Evolutionary conservation across 2,888 invertebrate genomes (phyloP), one percentile per base, ranked within the genome.

Genomic region (Andrena praecox): DNA sequence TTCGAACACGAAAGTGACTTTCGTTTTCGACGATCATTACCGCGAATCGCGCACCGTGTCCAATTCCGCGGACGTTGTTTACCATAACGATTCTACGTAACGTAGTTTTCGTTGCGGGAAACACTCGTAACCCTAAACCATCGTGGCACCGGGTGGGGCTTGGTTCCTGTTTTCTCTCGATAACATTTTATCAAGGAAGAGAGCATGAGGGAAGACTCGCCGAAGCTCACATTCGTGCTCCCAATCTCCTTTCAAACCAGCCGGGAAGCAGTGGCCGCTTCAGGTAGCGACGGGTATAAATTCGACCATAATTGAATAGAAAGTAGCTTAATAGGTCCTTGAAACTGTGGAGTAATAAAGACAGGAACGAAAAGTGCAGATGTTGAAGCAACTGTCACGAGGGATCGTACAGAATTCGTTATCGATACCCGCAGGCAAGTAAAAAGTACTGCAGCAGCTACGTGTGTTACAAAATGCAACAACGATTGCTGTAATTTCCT

Each of bases 1-100:
- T 20, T 52, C 20, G 80, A 89, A 73, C 80, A 83, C 69, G 87
- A 91, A 88, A 89, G 89, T 89, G 50, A 89, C 87, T 91, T 91
- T 91, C 87, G 70, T 87, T 86, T 70, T 87, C 81, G 42, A 27
- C 27, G 50, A 74, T 77, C 68, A 72, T 84, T 82, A 79, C 75
- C 71, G 73, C 31, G 60, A 52, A 77, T 87, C 80, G 71, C 75
- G 67, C 73, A 31, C 80, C 86, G 84, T 83, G 74, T 85, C 81
- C 54, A 76, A 74, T 60, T 63, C 31, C 27, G 2, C 52, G 27
- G 29, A 54, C 69, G 56, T 63, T 33, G 20, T 20, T 75, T 69
- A 66, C 52, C 24, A 16, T 16, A 52, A 63, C 50, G 20, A 42
- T 24, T 56, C 3, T 20, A 16, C 42, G 29, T 56, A 73, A 77